Conservation (phyloP, 92 coral and sea anemone genomes). For the Heteractis magnifica region DNA sequence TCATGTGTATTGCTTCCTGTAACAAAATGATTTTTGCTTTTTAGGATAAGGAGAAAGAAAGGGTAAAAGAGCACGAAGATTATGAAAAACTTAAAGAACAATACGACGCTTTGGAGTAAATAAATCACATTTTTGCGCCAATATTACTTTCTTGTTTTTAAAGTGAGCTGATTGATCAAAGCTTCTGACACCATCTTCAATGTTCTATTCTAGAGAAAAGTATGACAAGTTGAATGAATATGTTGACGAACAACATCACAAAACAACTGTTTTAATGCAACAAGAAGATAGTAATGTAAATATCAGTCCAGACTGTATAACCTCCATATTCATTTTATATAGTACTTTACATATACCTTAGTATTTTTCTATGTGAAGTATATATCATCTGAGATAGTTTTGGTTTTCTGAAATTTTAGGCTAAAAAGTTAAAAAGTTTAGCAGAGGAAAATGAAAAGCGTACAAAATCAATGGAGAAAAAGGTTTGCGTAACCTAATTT, state of each 20-base stretch:
- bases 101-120: conserved; percentile 25
- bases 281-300: conserved; percentile 52
- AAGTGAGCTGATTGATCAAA: not conserved
- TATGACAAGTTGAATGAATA: conserved; percentile 42
- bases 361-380: not conserved
- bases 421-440: conserved; percentile 46
- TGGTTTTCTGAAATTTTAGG: conserved; percentile 22
- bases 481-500: conserved; percentile 16
- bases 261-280: conserved; percentile 36
- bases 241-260: conserved; percentile 47
- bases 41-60: conserved; percentile 34
- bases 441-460: conserved; percentile 46
- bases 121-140: not conserved
- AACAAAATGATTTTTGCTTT: not conserved
- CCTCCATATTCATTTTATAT: not conserved
- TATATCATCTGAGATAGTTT: not conserved
- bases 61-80: conserved; percentile 39
- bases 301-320: not conserved
- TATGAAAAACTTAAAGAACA: conserved; percentile 26
- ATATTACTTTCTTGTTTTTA: too few species aligned
- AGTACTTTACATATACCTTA: not conserved
- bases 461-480: conserved; percentile 40
- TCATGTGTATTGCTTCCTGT: too few species aligned
- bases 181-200: not conserved
- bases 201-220: conserved; percentile 36